phyloP scores from a whole-genome alignment of 2,888 invertebrate genomes.

The Cosmorhoe ocellata region DNA sequence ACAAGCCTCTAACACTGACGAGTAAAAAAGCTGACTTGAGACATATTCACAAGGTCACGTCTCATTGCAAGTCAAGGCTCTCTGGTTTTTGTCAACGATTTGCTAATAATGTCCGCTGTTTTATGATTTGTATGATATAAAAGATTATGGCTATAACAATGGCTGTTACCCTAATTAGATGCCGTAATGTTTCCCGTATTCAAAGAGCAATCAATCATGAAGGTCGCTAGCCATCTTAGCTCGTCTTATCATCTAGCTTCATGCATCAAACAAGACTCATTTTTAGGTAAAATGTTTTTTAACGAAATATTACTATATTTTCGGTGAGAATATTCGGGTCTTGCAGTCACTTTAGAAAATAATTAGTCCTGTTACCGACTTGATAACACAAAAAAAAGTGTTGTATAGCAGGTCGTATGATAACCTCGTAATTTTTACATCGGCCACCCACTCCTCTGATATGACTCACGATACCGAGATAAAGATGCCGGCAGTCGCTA shows the following conservation, averaged over 20 bases:
- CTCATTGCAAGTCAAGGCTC: background rate
- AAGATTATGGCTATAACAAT: background rate
- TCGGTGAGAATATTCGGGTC: too few species aligned
- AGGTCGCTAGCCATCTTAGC: background rate
- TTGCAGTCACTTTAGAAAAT: too few species aligned
- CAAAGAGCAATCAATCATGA: too few species aligned
- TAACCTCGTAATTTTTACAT: constrained; percentile 21
- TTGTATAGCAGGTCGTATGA: constrained; percentile 4
- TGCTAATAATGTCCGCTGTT: background rate
- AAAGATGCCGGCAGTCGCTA: constrained; percentile 1
- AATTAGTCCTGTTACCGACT: background rate
- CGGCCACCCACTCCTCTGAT: constrained; percentile 17
- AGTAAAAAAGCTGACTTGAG: background rate
- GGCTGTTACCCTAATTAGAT: background rate
- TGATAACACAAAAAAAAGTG: constrained; percentile 4
- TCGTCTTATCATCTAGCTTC: too few species aligned
- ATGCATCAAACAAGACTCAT: too few species aligned
- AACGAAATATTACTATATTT: too few species aligned
- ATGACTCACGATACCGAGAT: constrained; percentile 15
- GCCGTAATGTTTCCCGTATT: background rate
- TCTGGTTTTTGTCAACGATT: background rate
- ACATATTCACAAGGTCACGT: background rate
- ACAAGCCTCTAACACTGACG: too few species aligned
- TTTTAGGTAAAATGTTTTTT: too few species aligned
- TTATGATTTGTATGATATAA: background rate